phyloP scores from a whole-genome alignment of 2,888 invertebrate genomes.

The Caenorhabditis drosophilae region DNA sequence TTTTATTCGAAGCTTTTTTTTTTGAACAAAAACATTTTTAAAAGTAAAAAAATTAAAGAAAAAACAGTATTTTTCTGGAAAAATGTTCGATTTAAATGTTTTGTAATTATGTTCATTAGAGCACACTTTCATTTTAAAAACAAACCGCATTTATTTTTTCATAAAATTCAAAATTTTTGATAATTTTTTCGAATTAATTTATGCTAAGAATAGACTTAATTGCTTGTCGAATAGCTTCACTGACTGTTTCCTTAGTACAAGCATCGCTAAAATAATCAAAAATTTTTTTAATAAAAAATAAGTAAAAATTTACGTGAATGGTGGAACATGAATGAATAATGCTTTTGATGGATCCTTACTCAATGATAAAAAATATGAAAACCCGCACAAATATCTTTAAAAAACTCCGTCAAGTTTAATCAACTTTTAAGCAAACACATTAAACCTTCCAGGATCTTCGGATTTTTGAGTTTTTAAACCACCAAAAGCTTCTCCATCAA shows the following conservation, averaged over 20 bases:
- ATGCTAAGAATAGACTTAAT: conserved; percentile 12
- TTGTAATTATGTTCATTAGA: too few relatives aligned
- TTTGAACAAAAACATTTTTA: too few relatives aligned
- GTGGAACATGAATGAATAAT: conserved; percentile 52
- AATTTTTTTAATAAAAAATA: conserved; percentile 2
- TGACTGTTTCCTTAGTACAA: conserved; percentile 29
- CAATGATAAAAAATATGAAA: conserved; percentile 50
- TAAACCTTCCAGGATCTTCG: conserved; percentile 46
- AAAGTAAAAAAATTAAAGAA: too few relatives aligned
- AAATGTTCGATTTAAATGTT: too few relatives aligned
- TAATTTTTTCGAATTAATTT: neutral
- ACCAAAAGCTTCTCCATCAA: conserved; percentile 14
- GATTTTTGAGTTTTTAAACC: conserved; percentile 27
- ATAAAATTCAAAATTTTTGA: neutral
- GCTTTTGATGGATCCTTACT: conserved; percentile 33
- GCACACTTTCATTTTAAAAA: neutral
- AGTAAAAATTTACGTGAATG: conserved; percentile 26
- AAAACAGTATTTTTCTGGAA: too few relatives aligned
- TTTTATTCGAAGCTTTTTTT: too few relatives aligned
- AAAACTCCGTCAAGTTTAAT: too few relatives aligned
- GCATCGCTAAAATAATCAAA: conserved; percentile 19
- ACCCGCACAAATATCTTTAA: conserved; percentile 55
- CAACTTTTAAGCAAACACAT: too few relatives aligned
- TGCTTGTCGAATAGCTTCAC: conserved; percentile 23
- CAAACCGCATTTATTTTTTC: neutral